These are phyloP conservation scores for Oplegnathus fasciatus DNA, from an alignment of 2,113 vertebrate genomes.

Conservation along the genomic window DNA sequence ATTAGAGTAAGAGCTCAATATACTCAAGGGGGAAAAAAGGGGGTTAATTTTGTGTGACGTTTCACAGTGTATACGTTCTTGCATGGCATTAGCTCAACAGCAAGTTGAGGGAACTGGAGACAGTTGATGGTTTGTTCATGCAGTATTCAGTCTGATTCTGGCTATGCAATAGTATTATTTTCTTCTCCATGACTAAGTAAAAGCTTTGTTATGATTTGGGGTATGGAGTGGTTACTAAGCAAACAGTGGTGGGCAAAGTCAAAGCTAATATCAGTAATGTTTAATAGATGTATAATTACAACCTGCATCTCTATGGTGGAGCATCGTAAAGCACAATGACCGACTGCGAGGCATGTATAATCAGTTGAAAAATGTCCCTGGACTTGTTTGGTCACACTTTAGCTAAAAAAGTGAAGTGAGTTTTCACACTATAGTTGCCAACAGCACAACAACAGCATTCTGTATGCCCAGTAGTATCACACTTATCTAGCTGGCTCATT, in stretches of 20 bases:
- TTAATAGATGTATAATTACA: background rate
- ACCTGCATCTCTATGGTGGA: background rate
- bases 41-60: background rate
- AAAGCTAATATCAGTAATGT: background rate
- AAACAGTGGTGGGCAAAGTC: background rate
- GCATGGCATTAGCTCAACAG: background rate
- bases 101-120: background rate
- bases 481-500: background rate
- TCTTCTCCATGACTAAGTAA: background rate
- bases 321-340: background rate
- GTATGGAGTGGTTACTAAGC: background rate
- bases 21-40: slow-evolving; percentile 1
- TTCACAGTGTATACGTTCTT: background rate
- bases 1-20: slow-evolving; percentile 22
- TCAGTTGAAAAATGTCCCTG: background rate
- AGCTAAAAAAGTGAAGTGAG: background rate
- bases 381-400: background rate
- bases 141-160: background rate
- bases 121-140: background rate
- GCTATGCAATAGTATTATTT: background rate
- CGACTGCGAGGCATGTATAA: background rate
- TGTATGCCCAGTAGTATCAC: background rate
- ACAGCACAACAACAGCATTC: background rate
- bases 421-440: slow-evolving; percentile 2
- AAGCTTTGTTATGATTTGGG: background rate